Evolutionary conservation across 2,113 vertebrate genomes (phyloP).

Genomic region (Macaca mulatta): DNA sequence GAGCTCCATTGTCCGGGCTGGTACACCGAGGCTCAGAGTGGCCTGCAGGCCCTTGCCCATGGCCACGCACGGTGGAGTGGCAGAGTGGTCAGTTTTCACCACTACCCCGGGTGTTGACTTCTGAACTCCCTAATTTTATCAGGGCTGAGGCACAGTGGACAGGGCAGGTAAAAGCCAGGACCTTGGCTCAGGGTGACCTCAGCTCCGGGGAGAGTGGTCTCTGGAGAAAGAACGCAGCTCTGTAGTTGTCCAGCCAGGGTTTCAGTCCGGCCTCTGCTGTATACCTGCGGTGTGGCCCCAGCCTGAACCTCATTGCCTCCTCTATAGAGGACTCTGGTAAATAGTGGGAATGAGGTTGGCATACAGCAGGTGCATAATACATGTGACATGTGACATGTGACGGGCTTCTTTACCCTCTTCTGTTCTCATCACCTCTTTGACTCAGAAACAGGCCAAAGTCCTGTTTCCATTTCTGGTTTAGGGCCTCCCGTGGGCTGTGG

Average conservation of each 20-base stretch:
- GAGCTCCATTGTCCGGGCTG: not conserved
- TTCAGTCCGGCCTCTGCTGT: not conserved
- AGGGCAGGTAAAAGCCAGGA: not conserved
- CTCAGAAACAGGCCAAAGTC: not conserved
- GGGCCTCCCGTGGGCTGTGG: not conserved
- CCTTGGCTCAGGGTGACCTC: not conserved
- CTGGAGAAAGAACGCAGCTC: not conserved
- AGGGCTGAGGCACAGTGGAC: not conserved
- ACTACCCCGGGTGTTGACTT: fast-evolving
- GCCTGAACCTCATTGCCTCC: not conserved
- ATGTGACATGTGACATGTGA: no score
- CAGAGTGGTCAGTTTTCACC: not conserved
- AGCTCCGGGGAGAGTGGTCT: not conserved
- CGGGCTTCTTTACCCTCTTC: not conserved
- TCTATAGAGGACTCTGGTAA: not conserved
- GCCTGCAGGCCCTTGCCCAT: not conserved
- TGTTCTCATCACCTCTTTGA: not conserved
- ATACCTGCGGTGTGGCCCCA: not conserved
- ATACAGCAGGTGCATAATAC: not conserved
- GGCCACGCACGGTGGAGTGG: not conserved
- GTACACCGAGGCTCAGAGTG: not conserved
- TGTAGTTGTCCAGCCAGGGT: no score
- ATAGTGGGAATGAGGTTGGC: not conserved
- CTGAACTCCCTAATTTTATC: fast-evolving
- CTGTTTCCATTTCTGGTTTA: not conserved